Base-by-base conservation (phyloP, 2,888 invertebrate genomes). In the Drosophila aldrichi region DNA sequence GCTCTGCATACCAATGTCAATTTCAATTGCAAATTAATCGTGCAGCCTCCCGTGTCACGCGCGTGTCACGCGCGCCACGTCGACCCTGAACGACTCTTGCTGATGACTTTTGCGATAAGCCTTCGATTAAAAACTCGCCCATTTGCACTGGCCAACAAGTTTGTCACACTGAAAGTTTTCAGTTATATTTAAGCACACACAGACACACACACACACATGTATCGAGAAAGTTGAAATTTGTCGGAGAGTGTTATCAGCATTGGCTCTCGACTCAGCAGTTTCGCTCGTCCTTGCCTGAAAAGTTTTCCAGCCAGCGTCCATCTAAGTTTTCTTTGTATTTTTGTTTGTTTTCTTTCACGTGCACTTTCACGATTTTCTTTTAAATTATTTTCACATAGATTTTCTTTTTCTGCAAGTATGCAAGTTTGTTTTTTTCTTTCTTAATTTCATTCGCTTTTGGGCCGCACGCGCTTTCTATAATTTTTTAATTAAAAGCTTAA, bases 1-100 rank as follows among this genome's bases (percentile, higher is more conserved):
- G 69, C 65, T 75, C 72, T 77, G 78, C 74, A 86, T 79, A 78
- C 66, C 80, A 84, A 80, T 88, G 81, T 70, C 69, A 82, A 82
- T 72, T 85, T 78, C 82, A 85, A 88, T 84, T 88, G 83, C 74
- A 80, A 72, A 69, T 84, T 80, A 82, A 88, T 86, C 86, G 78
- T 46, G 18, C 52, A 51, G 69, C 58, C 68, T 62, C 62, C 51
- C 84, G 55, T 54, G 55, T 44, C 61, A 36, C 40, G 56, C 41
- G 60, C 40, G 34, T 36, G 52, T 48, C 52, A 57, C 70, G 32
- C 49, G 7, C 32, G n/a, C n/a, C n/a, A n/a, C n/a, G n/a, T n/a
- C 32, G 74, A 60, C 74, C 60, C 60, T 69, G 75, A 62, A 52
- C 73, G 73, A 60, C 62, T 63, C 72, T 62, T 44, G 18, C 29